Evolutionary conservation across 2,797 vertebrate species (phyloP).

Genomic region (Sebastes hopkinsi): DNA sequence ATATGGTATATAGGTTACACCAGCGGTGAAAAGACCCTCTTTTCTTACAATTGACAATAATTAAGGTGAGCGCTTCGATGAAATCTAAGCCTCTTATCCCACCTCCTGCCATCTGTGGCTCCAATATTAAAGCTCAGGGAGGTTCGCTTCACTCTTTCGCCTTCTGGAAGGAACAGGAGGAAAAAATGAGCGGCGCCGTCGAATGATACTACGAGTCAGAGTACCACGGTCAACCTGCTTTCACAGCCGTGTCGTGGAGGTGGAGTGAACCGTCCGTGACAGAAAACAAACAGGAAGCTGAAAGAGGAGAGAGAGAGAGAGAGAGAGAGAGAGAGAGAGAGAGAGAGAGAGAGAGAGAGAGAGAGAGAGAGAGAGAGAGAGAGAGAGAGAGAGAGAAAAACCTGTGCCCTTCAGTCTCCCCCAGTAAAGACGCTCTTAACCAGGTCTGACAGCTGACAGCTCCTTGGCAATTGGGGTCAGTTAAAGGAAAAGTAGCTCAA

Average conservation of each 20-base stretch:
- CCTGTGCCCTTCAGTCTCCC: slow-evolving; percentile 80
- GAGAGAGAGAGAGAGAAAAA: slow-evolving; percentile 48
- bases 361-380: not conserved
- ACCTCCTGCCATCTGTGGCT: slow-evolving; percentile 80
- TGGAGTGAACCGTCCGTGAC: slow-evolving; percentile 66
- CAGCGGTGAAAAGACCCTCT: slow-evolving; percentile 26
- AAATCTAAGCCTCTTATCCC: slow-evolving; percentile 83
- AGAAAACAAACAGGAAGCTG: slow-evolving; percentile 75
- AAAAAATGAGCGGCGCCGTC: slow-evolving; percentile 44
- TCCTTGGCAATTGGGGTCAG: slow-evolving; percentile 85
- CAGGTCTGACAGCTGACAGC: slow-evolving; percentile 85
- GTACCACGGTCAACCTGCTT: slow-evolving; percentile 48
- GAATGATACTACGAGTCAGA: slow-evolving; percentile 34
- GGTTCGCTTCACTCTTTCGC: slow-evolving; percentile 36
- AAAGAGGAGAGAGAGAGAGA: slow-evolving; percentile 8
- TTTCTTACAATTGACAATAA: slow-evolving; percentile 72
- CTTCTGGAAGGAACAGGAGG: slow-evolving; percentile 27
- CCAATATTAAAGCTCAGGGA: slow-evolving; percentile 55
- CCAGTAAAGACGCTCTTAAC: slow-evolving; percentile 80
- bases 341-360: too few relatives aligned
- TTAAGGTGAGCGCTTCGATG: slow-evolving; percentile 79
- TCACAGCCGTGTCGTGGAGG: slow-evolving; percentile 44
- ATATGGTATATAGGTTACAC: not conserved
- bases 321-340: not conserved
- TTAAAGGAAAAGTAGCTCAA: slow-evolving; percentile 87